A percentile compares a stretch with the other conserved stretches of the same genome.
These are phyloP conservation scores for Otus sunia DNA, from an alignment of 2,113 vertebrate species.

Conservation along the genomic window DNA sequence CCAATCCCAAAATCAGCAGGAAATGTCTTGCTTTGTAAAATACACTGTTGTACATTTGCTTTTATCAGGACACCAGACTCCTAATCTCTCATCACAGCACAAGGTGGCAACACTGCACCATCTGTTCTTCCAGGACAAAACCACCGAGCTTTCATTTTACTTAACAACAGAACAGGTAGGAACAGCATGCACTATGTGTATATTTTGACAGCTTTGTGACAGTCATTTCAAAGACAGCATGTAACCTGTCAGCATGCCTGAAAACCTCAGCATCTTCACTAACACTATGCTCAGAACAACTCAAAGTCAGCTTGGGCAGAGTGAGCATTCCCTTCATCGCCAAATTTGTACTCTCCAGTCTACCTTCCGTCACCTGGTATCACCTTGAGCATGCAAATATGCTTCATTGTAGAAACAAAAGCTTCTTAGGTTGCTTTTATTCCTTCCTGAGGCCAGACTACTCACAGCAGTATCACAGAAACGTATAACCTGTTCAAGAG, in stretches of 20 bases:
- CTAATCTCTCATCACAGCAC: slow-evolving; percentile 29
- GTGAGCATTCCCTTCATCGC: not conserved
- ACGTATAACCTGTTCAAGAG: not conserved
- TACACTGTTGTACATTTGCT: not conserved
- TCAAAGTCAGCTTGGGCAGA: not conserved
- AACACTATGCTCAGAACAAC: not conserved
- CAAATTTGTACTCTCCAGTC: not conserved
- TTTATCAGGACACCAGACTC: not conserved
- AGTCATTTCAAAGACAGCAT: not conserved
- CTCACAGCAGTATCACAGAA: not conserved
- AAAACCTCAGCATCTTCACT: not conserved
- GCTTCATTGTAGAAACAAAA: not conserved
- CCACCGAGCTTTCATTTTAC: not conserved
- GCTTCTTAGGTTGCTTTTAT: not conserved
- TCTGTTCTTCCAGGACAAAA: not conserved
- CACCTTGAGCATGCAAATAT: not conserved
- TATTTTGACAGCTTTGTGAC: not conserved
- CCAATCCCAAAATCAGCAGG: not conserved
- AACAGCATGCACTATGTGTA: not conserved
- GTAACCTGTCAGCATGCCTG: not conserved
- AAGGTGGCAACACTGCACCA: slow-evolving; percentile 58
- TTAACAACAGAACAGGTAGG: not conserved
- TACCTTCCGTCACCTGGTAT: not conserved
- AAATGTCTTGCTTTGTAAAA: not conserved
- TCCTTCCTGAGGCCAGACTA: not conserved